phyloP scores from a whole-genome alignment of 1,140 invertebrate species.

The Anadara kagoshimensis region DNA sequence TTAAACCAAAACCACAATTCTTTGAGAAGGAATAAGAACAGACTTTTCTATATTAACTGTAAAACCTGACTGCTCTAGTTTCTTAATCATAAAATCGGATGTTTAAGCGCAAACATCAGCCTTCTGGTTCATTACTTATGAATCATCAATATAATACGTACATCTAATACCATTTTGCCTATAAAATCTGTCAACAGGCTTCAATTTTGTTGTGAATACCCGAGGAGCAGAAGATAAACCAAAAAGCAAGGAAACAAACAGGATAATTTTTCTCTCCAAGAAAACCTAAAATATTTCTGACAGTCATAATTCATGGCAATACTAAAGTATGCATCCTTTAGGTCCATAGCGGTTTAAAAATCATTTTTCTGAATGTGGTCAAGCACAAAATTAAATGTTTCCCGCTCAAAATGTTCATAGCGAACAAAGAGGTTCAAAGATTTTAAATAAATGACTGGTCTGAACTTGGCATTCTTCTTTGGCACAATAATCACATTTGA shows the following conservation, averaged over 20 bases:
- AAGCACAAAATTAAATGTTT: background rate
- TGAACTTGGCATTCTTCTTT: background rate
- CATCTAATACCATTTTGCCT: background rate
- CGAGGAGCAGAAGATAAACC: background rate
- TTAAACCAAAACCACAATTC: constrained; percentile 32
- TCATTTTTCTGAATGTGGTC: background rate
- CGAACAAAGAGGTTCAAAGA: constrained; percentile 5
- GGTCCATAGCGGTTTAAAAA: background rate
- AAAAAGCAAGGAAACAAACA: background rate
- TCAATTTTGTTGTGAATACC: background rate
- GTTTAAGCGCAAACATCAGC: background rate
- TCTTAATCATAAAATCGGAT: background rate
- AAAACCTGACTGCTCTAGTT: too few relatives aligned
- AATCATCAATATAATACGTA: background rate
- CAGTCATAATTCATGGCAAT: background rate
- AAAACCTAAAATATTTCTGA: background rate
- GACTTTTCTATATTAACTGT: too few relatives aligned
- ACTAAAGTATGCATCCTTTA: constrained; percentile 2
- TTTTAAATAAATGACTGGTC: constrained; percentile 1
- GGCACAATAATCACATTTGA: too few relatives aligned
- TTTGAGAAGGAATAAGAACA: too few relatives aligned
- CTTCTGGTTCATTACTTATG: background rate
- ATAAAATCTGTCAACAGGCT: background rate
- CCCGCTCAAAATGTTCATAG: constrained; percentile 5
- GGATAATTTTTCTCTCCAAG: background rate